phyloP scores from a whole-genome alignment of 2,113 vertebrate genomes.

The Pagrus major region DNA sequence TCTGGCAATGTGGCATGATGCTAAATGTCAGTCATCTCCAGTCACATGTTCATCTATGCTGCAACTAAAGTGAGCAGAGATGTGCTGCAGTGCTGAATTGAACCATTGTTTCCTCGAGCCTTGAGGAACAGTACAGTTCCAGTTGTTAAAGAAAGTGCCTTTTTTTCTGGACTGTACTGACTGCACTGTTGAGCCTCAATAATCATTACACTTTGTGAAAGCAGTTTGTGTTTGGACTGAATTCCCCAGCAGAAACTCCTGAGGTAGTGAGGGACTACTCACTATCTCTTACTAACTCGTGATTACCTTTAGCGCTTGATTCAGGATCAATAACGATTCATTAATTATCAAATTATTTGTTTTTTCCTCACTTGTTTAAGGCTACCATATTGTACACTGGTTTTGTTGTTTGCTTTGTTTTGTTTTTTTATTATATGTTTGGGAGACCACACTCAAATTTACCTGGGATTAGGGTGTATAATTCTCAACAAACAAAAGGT shows the following conservation, averaged over 20 bases:
- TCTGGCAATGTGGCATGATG: neutral
- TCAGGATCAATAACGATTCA: too few relatives aligned
- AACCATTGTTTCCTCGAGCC: neutral
- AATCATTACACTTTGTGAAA: neutral
- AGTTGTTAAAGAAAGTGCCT: neutral
- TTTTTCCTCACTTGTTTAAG: neutral
- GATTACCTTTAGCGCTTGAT: too few relatives aligned
- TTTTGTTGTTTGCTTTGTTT: too few relatives aligned
- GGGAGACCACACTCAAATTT: neutral
- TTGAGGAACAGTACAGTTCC: neutral
- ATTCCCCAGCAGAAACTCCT: neutral
- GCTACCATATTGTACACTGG: neutral
- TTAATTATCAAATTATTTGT: neutral
- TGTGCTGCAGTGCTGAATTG: neutral
- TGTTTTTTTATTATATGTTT: neutral
- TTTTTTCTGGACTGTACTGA: neutral
- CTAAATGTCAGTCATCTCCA: neutral
- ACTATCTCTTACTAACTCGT: neutral
- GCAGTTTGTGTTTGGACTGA: neutral
- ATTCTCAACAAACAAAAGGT: too few relatives aligned
- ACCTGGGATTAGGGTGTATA: neutral
- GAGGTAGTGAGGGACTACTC: neutral
- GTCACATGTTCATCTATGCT: neutral
- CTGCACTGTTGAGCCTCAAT: neutral
- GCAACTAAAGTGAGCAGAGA: neutral